Evolutionary conservation across 2,797 vertebrate genomes (phyloP).

Genomic region (Anguilla pacifica): DNA sequence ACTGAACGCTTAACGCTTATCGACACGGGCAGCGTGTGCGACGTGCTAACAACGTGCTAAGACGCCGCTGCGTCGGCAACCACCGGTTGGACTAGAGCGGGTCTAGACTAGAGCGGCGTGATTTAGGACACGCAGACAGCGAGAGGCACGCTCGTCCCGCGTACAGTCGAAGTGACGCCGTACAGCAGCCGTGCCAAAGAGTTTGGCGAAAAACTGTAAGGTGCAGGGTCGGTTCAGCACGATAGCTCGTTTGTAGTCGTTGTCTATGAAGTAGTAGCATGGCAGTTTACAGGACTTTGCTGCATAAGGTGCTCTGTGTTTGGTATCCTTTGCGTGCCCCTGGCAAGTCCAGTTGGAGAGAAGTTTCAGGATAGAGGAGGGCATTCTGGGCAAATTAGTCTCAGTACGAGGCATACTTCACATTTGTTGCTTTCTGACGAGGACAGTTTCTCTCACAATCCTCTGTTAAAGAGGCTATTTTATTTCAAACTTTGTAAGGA

Average conservation of each 20-base stretch:
- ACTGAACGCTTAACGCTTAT: not conserved
- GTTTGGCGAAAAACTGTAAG: not conserved
- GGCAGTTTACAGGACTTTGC: no score
- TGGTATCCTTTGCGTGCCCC: not conserved
- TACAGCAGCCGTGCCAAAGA: not conserved
- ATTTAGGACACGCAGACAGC: not conserved
- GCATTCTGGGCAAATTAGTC: not conserved
- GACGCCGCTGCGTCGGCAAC: not conserved
- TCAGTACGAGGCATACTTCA: not conserved
- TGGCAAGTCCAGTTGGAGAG: not conserved
- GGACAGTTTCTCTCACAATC: not conserved
- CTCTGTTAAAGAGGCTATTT: not conserved
- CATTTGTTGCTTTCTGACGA: not conserved
- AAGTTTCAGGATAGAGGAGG: not conserved
- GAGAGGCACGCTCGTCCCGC: not conserved
- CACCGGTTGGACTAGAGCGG: not conserved
- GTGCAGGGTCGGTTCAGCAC: not conserved
- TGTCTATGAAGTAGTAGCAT: no score
- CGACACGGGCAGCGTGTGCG: not conserved
- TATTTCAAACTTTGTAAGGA: not conserved
- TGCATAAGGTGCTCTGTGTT: not conserved
- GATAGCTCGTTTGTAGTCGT: not conserved
- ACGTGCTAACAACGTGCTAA: not conserved
- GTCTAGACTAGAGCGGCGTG: not conserved
- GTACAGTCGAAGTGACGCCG: not conserved